Base-by-base conservation (phyloP, 2,888 invertebrate species). In the Trichacis sp. region DNA sequence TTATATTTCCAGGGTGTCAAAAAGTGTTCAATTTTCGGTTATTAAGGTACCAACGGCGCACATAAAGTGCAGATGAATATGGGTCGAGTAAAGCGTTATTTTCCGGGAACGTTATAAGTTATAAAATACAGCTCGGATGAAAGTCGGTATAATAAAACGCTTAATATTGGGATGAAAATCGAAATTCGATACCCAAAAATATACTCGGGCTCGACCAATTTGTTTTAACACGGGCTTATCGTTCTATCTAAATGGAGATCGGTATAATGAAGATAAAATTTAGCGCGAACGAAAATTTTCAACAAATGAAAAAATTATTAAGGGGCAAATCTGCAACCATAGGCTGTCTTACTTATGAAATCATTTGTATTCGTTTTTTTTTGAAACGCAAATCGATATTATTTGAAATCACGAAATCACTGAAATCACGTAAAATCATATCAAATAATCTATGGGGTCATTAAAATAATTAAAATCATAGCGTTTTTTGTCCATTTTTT, bases 151-250 rank as follows among this genome's bases (percentile, higher is more conserved):
- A 33, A 33, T n/a, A 33, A 33, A 33, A 33, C 33, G 33, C 11
- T 33, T 11, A 33, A 33, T 33, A n/a, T 33, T 6, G 9, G 29
- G 29, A 11, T 11, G 2, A 14, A 19, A 19, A 43, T 43, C 14
- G 43, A 52, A 54, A 53, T 46, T 24, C 33, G 40, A 55, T 46
- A n/a, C 49, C 19, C 18, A 19, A 19, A 18, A 19, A 46, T 50
- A 38, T 24, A 29, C n/a, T 8, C 20, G n/a, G 24, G 29, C 30
- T 43, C 17, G 29, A 14, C 43, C 53, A 59, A 53, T 55, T 61
- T 55, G 61, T 55, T 61, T 57, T 48, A 49, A 63, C 38, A 15
- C 17, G 29, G 19, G n/a, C 30, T 46, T 56, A 55, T 54, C 54
- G 8, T 14, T 17, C n/a, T 30, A 55, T 56, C 56, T 56, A 52